Evolutionary conservation across 2,797 vertebrate genomes (phyloP), one percentile per base, ranked within the genome.

Genomic region (Iguana delicatissima): DNA sequence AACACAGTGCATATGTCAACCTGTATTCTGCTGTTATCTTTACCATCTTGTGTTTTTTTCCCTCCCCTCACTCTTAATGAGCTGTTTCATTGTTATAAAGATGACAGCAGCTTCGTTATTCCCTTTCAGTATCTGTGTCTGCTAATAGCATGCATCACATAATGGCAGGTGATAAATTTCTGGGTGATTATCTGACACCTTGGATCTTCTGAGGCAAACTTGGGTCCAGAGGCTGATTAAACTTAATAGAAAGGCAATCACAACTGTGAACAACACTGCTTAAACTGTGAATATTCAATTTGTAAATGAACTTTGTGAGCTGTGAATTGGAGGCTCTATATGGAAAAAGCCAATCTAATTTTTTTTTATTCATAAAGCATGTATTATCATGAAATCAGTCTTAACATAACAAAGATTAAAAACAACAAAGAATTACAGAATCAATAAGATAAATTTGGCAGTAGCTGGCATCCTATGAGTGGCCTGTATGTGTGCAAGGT

Each of bases 211-310:
- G 22, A 64, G 69, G 57, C 55, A 84, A 46, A 38, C 57, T 77
- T 77, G 69, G 69, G 29, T 64, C 26, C n/a, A 46, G 55, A 89
- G 87, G 52, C 29, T 76, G 80, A 76, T 62, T 62, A 84, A 89
- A 76, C 46, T 38, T 82, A 74, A 74, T 89, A 6, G 38, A 13
- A 16, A 73, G 16, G 18, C 52, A 55, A 12, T 74, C 35, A 32
- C 26, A 88, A 57, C 42, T 80, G 46, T 80, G 76, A 69, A 81
- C 29, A 38, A 76, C 10, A 6, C 59, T 46, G 57, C 77, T 62
- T 72, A 24, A 82, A 73, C 29, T 38, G 24, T 57, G 50, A 73
- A 73, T 9, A 82, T 26, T 69, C 38, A 52, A 72, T 38, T 6
- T 42, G 22, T 72, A 83, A 73, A 74, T 74, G 35, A 46, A 83